Conservation (phyloP, 2,888 invertebrate genomes). For the Nomada ruficornis region DNA sequence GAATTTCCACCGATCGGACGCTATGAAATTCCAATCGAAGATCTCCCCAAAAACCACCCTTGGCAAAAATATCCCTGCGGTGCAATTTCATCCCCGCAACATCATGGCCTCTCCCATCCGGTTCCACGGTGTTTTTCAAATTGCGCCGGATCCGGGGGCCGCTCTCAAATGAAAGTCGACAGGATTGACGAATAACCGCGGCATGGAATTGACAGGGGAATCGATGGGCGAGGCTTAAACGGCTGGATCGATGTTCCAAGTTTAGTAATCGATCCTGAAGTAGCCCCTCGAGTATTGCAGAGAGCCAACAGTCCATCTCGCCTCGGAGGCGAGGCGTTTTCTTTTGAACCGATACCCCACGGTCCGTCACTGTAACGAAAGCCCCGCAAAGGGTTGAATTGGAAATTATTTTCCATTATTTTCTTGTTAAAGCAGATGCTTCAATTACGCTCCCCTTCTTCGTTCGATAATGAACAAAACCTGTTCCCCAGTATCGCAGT, state of each 20-base stretch:
- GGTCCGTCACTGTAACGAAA: slow-evolving; percentile 68
- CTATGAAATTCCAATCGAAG: too few species aligned
- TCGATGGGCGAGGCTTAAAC: slow-evolving; percentile 24
- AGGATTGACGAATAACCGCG: slow-evolving; percentile 35
- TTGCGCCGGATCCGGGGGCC: neutral
- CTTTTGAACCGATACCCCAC: slow-evolving; percentile 44
- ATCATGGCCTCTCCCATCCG: too few species aligned
- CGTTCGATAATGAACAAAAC: too few species aligned
- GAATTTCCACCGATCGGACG: too few species aligned
- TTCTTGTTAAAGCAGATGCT: too few species aligned
- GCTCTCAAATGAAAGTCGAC: slow-evolving; percentile 18
- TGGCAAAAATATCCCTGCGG: too few species aligned
- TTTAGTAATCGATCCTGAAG: slow-evolving; percentile 57
- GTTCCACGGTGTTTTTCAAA: neutral
- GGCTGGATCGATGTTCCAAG: slow-evolving; percentile 44
- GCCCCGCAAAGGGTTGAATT: too few species aligned
- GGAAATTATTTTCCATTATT: too few species aligned
- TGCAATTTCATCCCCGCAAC: neutral
- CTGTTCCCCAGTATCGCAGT: too few species aligned
- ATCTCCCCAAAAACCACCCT: too few species aligned
- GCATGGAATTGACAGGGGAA: slow-evolving; percentile 30
- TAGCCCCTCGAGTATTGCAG: slow-evolving; percentile 23
- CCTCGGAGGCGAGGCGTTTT: slow-evolving; percentile 18
- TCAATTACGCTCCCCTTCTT: too few species aligned
- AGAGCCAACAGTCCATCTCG: neutral